Conservation (phyloP, 2,888 invertebrate genomes). For the Anorthoa munda region DNA sequence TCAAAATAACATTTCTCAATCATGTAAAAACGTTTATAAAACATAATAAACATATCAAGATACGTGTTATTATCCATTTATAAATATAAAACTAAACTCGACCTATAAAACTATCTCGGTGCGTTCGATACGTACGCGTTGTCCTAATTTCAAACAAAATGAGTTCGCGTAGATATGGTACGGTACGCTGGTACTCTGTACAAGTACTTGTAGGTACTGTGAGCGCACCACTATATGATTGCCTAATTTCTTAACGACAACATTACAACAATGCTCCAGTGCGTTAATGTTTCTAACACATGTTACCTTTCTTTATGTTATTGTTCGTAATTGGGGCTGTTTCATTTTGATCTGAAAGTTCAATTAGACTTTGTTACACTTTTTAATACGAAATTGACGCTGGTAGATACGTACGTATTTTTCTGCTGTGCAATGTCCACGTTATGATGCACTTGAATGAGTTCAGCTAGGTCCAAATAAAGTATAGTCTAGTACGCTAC, state of each 20-base stretch:
- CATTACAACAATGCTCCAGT: constrained; percentile 58
- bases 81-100: constrained; percentile 77
- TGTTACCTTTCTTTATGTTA: constrained; percentile 48
- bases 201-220: constrained; percentile 30
- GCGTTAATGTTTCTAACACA: constrained; percentile 52
- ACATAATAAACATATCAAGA: constrained; percentile 73
- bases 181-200: constrained; percentile 8
- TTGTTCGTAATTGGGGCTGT: constrained; percentile 44
- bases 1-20: constrained; percentile 68
- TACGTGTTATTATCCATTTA: constrained; percentile 77
- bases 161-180: constrained; percentile 73
- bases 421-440: constrained; percentile 4
- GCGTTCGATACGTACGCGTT: constrained; percentile 71
- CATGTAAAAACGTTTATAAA: constrained; percentile 69
- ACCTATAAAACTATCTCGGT: constrained; percentile 76
- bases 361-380: constrained; percentile 50
- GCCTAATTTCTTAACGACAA: constrained; percentile 65
- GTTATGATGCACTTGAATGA: constrained; percentile 2
- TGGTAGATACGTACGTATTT: no score
- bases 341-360: constrained; percentile 43
- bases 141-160: constrained; percentile 77
- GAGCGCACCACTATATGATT: constrained; percentile 61
- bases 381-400: constrained; percentile 25
- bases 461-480: not conserved
- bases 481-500: not conserved